These are phyloP conservation scores for Leptodactylus fallax DNA, from an alignment of 2,797 vertebrate species.

Conservation along the genomic window DNA sequence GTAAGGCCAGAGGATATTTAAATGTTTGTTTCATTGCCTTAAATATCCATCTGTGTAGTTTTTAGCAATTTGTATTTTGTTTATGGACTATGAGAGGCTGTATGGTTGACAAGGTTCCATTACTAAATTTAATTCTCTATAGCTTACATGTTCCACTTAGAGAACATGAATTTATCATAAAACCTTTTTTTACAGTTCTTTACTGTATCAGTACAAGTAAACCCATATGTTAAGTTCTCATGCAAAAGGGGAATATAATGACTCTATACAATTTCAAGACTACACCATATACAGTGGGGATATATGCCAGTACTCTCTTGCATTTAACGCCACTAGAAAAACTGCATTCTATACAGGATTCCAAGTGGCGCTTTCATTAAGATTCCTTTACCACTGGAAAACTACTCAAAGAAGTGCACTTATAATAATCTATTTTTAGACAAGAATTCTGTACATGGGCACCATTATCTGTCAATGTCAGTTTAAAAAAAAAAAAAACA, in stretches of 20 bases:
- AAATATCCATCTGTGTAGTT: too few relatives aligned
- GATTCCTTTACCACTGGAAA: conserved; percentile 22
- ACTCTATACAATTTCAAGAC: background rate
- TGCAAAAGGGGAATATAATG: background rate
- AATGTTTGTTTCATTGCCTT: too few relatives aligned
- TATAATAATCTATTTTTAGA: conserved; percentile 1
- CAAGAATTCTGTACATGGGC: background rate
- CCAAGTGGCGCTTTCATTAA: conserved; percentile 29
- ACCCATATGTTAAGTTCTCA: background rate
- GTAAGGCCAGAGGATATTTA: background rate
- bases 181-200: background rate
- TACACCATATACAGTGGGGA: too few relatives aligned
- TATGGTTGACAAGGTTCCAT: too few relatives aligned
- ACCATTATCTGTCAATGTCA: conserved; percentile 17
- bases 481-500: background rate
- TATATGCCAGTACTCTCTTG: background rate
- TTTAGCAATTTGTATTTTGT: background rate
- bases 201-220: background rate
- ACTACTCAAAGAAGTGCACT: conserved; percentile 7
- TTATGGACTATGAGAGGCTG: background rate
- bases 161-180: background rate
- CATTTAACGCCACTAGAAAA: conserved; percentile 6
- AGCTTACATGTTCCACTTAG: background rate
- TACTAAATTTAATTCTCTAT: too few relatives aligned
- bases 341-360: conserved; percentile 39